Evolutionary conservation across 2,888 invertebrate genomes (phyloP), one percentile per base, ranked within the genome.

Genomic region (Latrodectus hesperus): DNA sequence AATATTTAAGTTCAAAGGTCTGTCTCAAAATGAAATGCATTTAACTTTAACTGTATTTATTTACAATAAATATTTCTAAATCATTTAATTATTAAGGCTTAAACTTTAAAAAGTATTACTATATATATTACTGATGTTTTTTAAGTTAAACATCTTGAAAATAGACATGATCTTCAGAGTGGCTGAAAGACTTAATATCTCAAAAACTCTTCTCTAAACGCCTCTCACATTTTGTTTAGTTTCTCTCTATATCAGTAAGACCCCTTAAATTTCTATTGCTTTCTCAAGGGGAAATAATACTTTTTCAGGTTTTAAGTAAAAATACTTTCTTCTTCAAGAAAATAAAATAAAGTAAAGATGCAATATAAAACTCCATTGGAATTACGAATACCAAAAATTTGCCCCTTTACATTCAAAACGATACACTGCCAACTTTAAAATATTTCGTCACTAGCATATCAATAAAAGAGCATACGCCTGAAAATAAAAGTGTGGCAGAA

Each of bases 401-500:
- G 60, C 14, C n/a, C 68, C 65, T 85, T 85, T 75, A 55, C 75
- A 85, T 85, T 85, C 85, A 85, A 79, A 85, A 64, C 79, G 74
- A 85, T 70, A 85, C 85, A 75, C 70, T 83, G 60, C 76, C 75
- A 83, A 83, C 53, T 79, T 79, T 84, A 79, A 85, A 85, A 73
- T 38, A 55, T 73, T 68, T 26, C 26, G 38, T 38, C 53, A n/a
- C 60, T 79, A 74, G 85, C 74, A 85, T 85, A 79, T 74, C 68
- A 85, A 85, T 85, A 85, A 73, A 84, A 53, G 75, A n/a, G 49
- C 70, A 11, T 70, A 26, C 22, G 16, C 70, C 16, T 70, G 38
- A 77, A 84, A 76, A 64, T 51, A 70, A 60, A 49, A 60, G 71
- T 51, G 22, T 75, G 26, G 64, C 72, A 49, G 26, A 68, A 55